Conservation (phyloP, 2,888 invertebrate genomes). For the Noctua janthina region DNA sequence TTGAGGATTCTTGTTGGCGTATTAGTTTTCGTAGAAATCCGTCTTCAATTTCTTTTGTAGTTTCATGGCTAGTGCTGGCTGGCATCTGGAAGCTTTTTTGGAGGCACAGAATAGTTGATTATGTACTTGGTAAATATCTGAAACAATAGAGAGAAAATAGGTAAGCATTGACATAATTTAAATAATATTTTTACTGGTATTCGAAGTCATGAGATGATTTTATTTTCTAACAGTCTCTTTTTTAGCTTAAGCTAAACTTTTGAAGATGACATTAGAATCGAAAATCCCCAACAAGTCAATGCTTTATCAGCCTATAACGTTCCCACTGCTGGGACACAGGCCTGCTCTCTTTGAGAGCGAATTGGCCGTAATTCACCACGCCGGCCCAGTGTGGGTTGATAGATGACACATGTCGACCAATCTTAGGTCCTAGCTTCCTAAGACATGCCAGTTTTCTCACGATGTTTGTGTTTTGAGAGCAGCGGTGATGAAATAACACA, state of each 20-base stretch:
- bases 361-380: neutral
- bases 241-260: neutral
- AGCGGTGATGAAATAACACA: neutral
- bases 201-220: neutral
- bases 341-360: neutral
- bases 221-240: too few relatives aligned
- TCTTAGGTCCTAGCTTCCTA: neutral
- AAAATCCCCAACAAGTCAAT: neutral
- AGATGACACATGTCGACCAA: neutral
- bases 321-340: neutral
- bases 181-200: neutral
- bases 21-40: too few relatives aligned
- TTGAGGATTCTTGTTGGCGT: neutral
- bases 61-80: too few relatives aligned
- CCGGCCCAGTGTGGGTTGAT: neutral
- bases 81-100: neutral
- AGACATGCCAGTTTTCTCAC: neutral
- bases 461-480: neutral
- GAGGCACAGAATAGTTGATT: neutral
- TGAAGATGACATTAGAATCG: neutral
- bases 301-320: neutral
- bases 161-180: neutral
- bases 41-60: neutral
- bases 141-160: conserved; percentile 27
- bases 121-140: conserved; percentile 23